phyloP scores from a whole-genome alignment of 2,888 invertebrate genomes.

The Mimas tiliae region DNA sequence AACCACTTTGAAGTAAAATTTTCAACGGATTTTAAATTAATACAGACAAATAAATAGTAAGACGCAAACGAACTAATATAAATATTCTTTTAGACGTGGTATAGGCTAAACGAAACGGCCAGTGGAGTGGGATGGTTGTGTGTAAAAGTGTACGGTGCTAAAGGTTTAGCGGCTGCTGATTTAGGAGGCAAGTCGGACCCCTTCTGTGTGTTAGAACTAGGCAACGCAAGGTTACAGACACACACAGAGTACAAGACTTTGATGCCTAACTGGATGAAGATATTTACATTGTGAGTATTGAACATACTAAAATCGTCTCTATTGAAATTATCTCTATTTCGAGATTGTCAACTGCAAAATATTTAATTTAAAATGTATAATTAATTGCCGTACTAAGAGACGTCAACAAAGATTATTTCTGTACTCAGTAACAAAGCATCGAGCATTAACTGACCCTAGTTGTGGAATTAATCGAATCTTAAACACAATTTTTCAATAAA shows the following conservation, averaged over 20 bases:
- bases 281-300: conserved; percentile 96
- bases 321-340: no score
- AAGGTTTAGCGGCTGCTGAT: conserved; percentile 97
- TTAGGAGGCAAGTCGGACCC: conserved; percentile 99
- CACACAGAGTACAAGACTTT: conserved; percentile 99
- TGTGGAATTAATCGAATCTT: no score
- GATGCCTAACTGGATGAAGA: conserved; percentile 98
- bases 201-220: conserved; percentile 97
- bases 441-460: no score
- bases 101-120: conserved; percentile 71
- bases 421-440: no score
- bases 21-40: background rate
- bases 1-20: no score
- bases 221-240: conserved; percentile 97
- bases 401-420: no score
- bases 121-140: conserved; percentile 97
- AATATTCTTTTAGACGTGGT: conserved; percentile 83
- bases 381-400: no score
- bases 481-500: no score
- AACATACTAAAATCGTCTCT: background rate
- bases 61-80: background rate
- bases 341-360: no score
- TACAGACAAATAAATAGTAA: no score
- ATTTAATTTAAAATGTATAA: no score
- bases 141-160: conserved; percentile 94